A percentile compares a stretch with the other conserved stretches of the same genome.
Conservation (phyloP, 2,888 invertebrate species). For the Rotaria macrura region DNA sequence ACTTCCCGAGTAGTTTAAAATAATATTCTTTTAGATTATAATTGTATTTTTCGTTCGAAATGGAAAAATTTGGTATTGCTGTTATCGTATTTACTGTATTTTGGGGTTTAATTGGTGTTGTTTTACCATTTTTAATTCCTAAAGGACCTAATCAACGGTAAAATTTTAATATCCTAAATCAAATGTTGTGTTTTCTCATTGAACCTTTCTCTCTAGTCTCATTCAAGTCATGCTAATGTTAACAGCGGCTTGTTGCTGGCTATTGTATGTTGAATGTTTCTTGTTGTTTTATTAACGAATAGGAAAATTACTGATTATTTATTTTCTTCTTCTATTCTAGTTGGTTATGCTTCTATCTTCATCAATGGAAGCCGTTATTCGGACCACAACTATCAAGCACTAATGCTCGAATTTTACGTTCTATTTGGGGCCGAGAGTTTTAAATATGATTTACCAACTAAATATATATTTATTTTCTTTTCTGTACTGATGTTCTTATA, state of each 20-base stretch:
- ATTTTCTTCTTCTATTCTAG: neutral
- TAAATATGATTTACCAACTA: neutral
- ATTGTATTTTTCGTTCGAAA: neutral
- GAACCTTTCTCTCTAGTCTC: neutral
- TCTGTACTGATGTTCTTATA: neutral
- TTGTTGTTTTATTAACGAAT: neutral
- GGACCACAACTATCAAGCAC: conserved; percentile 29
- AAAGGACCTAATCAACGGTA: conserved; percentile 33
- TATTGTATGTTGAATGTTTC: conserved; percentile 25
- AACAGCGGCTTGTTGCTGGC: conserved; percentile 27
- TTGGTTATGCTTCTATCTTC: conserved; percentile 31
- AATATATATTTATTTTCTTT: neutral
- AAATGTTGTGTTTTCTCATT: neutral
- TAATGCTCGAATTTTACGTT: conserved; percentile 26
- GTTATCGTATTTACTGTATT: conserved; percentile 24
- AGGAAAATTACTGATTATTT: neutral
- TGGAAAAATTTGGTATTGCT: conserved; percentile 20
- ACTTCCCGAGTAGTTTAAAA: neutral
- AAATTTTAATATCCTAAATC: neutral
- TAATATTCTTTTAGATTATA: neutral
- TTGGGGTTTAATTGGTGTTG: conserved; percentile 28
- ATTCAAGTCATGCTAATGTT: conserved; percentile 30
- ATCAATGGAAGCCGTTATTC: conserved; percentile 33
- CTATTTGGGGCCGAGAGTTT: conserved; percentile 30
- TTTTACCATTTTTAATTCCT: conserved; percentile 27